These are phyloP conservation scores for Piprites chloris DNA, from an alignment of 2,113 vertebrate genomes.

Conservation along the genomic window DNA sequence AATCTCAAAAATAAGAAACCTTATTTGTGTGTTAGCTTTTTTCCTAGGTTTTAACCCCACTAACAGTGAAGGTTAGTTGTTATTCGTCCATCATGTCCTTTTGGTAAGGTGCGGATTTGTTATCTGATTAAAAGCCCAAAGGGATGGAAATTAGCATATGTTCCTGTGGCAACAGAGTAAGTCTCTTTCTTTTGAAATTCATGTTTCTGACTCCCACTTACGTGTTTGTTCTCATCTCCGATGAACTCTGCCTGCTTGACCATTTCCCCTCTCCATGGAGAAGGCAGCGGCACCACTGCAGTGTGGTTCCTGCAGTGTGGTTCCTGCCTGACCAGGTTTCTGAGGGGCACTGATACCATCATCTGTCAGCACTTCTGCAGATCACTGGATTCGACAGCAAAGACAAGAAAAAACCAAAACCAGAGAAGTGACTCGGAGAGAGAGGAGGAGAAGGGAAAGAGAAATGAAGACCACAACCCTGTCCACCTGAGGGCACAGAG, in stretches of 20 bases:
- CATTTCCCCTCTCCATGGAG: background rate
- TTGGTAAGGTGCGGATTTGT: background rate
- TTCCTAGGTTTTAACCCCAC: background rate
- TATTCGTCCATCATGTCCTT: background rate
- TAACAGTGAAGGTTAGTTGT: background rate
- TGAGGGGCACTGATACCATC: background rate
- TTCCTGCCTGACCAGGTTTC: background rate
- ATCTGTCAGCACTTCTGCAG: background rate
- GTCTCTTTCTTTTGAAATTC: background rate
- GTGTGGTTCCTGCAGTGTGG: fast-evolving
- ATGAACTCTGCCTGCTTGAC: background rate
- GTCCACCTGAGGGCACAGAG: background rate
- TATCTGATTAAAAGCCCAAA: background rate
- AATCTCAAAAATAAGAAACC: background rate
- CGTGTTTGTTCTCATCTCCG: background rate
- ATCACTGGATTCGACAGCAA: background rate
- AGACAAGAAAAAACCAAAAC: background rate
- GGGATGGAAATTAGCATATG: background rate
- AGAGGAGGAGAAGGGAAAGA: background rate
- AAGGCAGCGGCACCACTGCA: background rate
- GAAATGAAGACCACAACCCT: background rate
- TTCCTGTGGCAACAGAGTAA: background rate
- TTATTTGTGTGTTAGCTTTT: background rate
- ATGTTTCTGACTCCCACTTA: background rate
- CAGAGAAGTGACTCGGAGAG: background rate